Evolutionary conservation across 2,888 invertebrate genomes (phyloP), one percentile per base, ranked within the genome.

Genomic region (Stictocephala bisonia): DNA sequence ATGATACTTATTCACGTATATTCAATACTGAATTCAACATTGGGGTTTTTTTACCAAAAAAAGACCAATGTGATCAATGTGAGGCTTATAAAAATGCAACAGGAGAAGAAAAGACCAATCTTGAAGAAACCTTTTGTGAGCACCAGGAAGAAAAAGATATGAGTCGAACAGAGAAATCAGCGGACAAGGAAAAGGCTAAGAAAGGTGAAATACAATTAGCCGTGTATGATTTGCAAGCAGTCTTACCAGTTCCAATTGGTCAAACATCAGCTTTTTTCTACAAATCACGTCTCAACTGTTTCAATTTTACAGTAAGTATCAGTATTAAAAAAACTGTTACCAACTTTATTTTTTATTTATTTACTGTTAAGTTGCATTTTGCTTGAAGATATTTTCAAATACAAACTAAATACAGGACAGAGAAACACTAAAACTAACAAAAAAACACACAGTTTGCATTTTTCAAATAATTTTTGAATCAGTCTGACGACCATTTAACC

Each of bases 171-270:
- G 76, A 79, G 73, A 81, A 80, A 75, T 78, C 71, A 29, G 68
- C 24, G 60, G 80, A 81, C 74, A 80, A 78, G 72, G 74, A 80
- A 73, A 77, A 71, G 71, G 69, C 76, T 56, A 7, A 60, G 60
- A 75, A 69, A 27, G 72, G 64, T 41, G 76, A 77, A 71, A 73
- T 76, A 1, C 35, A 81, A 40, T 53, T 75, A 64, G 79, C 79
- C 48, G 78, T 78, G 22, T 82, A 78, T 74, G 82, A 82, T 70
- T 75, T 82, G 71, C 80, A 82, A 76, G 81, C 82, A 44, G 81
- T 82, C 3, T 76, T n/a, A 60, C 80, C 80, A 26, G 77, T 77
- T 58, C 81, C 81, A 31, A 75, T 77, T 53, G 81, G 81, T 26
- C 76, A 81, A 75, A 76, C 79, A 48, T 81, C 80, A 44, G 75